A percentile compares a stretch with the other conserved stretches of the same genome.
Conservation (phyloP, 1,140 invertebrate genomes). For the Neelides sp. region DNA sequence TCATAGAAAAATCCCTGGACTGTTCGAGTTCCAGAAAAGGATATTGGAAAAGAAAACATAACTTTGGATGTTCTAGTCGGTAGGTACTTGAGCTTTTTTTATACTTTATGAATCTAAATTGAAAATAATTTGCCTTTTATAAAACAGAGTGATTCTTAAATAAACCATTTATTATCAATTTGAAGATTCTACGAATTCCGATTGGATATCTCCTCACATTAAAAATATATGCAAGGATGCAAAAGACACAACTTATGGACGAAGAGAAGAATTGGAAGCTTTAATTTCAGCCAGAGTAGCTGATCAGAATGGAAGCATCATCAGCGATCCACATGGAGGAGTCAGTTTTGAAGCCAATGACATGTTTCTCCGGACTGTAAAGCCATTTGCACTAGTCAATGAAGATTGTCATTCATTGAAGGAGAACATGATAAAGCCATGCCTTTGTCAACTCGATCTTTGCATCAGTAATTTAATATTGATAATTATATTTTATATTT, state of each 20-base stretch:
- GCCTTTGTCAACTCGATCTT: conserved; percentile 64
- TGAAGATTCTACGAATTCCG: conserved; percentile 49
- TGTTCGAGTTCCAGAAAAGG: conserved; percentile 73
- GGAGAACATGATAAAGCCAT: conserved; percentile 40
- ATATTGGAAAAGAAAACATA: conserved; percentile 62
- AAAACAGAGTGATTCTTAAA: no score
- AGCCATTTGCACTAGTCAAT: conserved; percentile 33
- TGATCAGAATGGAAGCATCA: not conserved
- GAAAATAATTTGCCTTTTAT: no score
- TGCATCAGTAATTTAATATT: conserved; percentile 49
- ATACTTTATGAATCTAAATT: no score
- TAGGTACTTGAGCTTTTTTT: no score
- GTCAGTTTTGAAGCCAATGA: conserved; percentile 18
- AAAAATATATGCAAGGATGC: conserved; percentile 61
- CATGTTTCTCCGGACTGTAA: conserved; percentile 29
- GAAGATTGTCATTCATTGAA: conserved; percentile 33
- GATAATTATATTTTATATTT: not conserved
- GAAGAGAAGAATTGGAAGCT: conserved; percentile 59
- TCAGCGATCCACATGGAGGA: conserved; percentile 6
- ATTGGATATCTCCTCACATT: conserved; percentile 60
- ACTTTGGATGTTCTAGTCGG: conserved; percentile 68
- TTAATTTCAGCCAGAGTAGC: conserved; percentile 37
- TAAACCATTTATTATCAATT: no score
- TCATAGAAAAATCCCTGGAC: conserved; percentile 66
- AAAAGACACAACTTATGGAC: conserved; percentile 58